A percentile compares a stretch with the other conserved stretches of the same genome.
Conservation (phyloP, 2,113 vertebrate species). For the Chascanopsetta lugubris region DNA sequence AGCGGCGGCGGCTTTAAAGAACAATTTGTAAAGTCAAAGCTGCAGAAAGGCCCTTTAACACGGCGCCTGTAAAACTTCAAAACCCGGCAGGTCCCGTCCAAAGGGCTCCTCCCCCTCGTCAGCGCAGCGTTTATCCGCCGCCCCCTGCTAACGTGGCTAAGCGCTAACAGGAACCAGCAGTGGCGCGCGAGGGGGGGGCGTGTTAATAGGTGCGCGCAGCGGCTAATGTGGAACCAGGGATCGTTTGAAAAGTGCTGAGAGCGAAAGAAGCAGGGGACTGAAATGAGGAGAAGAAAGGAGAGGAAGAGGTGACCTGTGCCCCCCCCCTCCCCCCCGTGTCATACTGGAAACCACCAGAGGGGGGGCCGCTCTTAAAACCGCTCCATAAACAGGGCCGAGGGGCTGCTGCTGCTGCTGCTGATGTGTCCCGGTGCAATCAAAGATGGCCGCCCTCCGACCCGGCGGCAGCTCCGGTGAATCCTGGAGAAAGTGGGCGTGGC, state of each 20-base stretch:
- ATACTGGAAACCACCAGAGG: constrained; percentile 65
- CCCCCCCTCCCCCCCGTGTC: constrained; percentile 58
- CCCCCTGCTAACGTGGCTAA: constrained; percentile 67
- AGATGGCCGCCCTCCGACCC: not conserved
- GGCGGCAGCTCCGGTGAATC: not conserved
- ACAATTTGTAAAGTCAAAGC: constrained; percentile 24
- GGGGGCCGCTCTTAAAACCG: constrained; percentile 60
- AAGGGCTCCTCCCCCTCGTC: constrained; percentile 28
- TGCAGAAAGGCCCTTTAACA: constrained; percentile 54
- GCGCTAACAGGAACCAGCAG: constrained; percentile 74
- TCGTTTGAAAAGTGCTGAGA: constrained; percentile 72
- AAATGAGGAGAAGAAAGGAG: constrained; percentile 73
- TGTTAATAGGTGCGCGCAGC: constrained; percentile 61
- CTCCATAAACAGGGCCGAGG: constrained; percentile 54
- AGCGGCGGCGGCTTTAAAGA: constrained; percentile 37
- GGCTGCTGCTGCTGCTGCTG: constrained; percentile 53
- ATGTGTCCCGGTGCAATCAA: not conserved
- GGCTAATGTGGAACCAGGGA: constrained; percentile 70
- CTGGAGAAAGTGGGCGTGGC: too few species aligned
- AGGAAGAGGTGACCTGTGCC: constrained; percentile 69
- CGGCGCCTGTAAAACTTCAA: constrained; percentile 69
- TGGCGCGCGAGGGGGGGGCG: constrained; percentile 49
- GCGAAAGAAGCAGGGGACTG: constrained; percentile 57
- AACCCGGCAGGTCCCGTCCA: constrained; percentile 40
- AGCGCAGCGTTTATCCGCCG: constrained; percentile 30